Evolutionary conservation across 1,140 invertebrate species (phyloP).

Genomic region (Paraescarpia echinospica): DNA sequence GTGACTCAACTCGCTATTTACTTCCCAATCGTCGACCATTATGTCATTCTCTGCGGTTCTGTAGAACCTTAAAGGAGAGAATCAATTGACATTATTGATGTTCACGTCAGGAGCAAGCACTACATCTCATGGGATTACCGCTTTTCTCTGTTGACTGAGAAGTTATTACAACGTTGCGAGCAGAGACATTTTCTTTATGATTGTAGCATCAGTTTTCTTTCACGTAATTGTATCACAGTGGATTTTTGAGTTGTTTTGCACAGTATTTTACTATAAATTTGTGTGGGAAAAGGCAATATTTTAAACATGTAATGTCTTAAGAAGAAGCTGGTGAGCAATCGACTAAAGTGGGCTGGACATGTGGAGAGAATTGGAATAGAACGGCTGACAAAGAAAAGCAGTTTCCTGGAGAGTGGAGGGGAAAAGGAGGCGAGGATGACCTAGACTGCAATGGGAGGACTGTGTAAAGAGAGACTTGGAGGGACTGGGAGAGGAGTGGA

Average conservation of each 20-base stretch:
- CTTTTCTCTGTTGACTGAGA: not conserved
- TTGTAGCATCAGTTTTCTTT: not conserved
- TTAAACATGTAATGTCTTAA: too few species aligned
- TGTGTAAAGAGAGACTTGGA: too few species aligned
- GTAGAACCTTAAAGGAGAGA: not conserved
- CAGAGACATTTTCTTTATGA: not conserved
- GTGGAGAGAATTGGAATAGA: too few species aligned
- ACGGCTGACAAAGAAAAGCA: too few species aligned
- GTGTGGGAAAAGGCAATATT: not conserved
- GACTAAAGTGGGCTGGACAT: too few species aligned
- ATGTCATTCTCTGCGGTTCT: not conserved
- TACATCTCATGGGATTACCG: not conserved
- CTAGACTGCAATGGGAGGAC: too few species aligned
- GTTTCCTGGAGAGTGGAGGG: too few species aligned
- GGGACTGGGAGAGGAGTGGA: too few species aligned
- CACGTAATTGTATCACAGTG: not conserved
- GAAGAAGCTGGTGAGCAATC: too few species aligned
- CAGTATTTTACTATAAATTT: not conserved
- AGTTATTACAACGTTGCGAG: not conserved
- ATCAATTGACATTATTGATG: not conserved
- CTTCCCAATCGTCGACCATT: not conserved
- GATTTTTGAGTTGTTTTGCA: not conserved
- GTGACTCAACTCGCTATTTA: not conserved
- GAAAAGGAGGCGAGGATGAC: too few species aligned
- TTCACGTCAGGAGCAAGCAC: not conserved